Evolutionary conservation across 2,888 invertebrate species (phyloP).

Genomic region (Sturmia bella): DNA sequence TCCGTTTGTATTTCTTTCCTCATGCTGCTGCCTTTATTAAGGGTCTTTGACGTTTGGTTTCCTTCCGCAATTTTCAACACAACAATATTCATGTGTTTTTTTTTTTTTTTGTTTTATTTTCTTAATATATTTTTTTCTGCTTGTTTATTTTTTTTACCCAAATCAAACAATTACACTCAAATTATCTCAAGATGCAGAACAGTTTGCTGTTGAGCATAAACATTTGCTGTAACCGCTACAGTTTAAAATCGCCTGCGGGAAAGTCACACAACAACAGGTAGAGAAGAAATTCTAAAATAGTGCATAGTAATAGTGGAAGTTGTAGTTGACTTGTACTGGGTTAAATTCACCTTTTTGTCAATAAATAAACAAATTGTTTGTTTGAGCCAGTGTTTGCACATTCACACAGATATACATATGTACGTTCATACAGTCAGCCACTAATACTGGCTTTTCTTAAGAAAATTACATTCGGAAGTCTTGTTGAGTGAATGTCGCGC

Average conservation of each 20-base stretch:
- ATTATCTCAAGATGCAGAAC: slow-evolving; percentile 61
- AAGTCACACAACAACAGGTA: slow-evolving; percentile 33
- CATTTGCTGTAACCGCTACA: slow-evolving; percentile 59
- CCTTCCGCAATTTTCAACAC: slow-evolving; percentile 60
- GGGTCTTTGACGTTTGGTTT: slow-evolving; percentile 61
- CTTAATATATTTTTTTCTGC: too few relatives aligned
- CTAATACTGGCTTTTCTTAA: slow-evolving; percentile 58
- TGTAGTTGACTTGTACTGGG: slow-evolving; percentile 28
- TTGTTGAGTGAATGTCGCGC: slow-evolving; percentile 45
- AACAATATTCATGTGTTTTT: slow-evolving; percentile 31
- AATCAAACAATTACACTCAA: slow-evolving; percentile 67
- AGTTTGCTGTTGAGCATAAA: slow-evolving; percentile 53
- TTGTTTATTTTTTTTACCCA: slow-evolving; percentile 32
- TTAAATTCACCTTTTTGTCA: slow-evolving; percentile 25
- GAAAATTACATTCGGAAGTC: slow-evolving; percentile 68
- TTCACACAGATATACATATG: background rate
- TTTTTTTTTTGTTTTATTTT: slow-evolving; percentile 34
- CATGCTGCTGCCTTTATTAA: slow-evolving; percentile 22
- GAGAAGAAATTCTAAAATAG: background rate
- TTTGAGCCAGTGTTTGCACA: background rate
- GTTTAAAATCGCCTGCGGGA: slow-evolving; percentile 1
- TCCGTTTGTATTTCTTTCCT: slow-evolving; percentile 24
- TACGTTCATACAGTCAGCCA: slow-evolving; percentile 24
- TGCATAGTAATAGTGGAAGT: slow-evolving; percentile 32
- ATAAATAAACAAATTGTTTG: slow-evolving; percentile 35